These are phyloP conservation scores for Squalus acanthias DNA, from an alignment of 2,797 vertebrate genomes.

Conservation along the genomic window DNA sequence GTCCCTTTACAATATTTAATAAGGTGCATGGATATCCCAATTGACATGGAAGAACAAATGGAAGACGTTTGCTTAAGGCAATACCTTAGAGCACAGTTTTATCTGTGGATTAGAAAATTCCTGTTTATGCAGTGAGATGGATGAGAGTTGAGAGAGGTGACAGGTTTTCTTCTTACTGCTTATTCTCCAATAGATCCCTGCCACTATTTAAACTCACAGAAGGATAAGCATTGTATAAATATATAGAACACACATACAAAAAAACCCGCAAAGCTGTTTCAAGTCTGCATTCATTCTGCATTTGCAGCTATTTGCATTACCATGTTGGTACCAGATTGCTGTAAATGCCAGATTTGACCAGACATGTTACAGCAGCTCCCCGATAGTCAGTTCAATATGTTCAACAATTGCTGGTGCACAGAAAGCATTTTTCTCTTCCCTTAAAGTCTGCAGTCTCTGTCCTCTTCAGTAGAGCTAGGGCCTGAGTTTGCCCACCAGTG, in stretches of 20 bases:
- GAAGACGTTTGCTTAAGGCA: background rate
- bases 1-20: background rate
- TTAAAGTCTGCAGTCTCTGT: background rate
- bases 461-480: background rate
- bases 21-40: background rate
- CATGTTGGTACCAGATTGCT: background rate
- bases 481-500: background rate
- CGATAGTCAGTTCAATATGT: background rate
- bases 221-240: background rate
- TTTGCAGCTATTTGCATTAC: background rate
- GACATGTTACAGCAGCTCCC: background rate
- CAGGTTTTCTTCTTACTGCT: background rate
- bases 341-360: background rate
- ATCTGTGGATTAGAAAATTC: background rate
- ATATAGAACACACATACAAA: background rate
- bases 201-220: background rate
- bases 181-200: background rate
- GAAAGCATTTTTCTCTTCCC: background rate
- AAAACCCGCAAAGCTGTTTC: too few relatives aligned
- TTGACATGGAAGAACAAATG: background rate
- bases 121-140: background rate
- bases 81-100: background rate
- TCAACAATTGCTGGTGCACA: background rate
- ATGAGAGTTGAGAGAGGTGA: background rate
- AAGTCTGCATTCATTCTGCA: background rate